Base-by-base conservation (phyloP, 2,113 vertebrate genomes). In the Hemibagrus wyckioides region DNA sequence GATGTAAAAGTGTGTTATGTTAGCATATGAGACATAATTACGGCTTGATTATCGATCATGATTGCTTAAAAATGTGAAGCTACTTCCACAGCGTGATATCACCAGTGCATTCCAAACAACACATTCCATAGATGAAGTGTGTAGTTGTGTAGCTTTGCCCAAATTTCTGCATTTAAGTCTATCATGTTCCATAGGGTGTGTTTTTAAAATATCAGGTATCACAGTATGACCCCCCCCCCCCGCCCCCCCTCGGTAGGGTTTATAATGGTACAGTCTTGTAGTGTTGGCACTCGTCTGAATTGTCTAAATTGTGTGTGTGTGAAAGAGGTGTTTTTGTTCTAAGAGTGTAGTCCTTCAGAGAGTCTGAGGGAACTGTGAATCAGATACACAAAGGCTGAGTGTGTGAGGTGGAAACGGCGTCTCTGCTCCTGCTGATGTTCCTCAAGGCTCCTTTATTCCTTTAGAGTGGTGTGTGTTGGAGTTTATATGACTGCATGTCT, bases 301-400 rank as follows among this genome's bases (percentile, higher is more conserved):
- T 9, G n/a, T 76, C 41, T 48, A 15, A 39, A 13, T 15, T 44
- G 41, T 76, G 23, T 77, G 36, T 41, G 69, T 73, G 69, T 15
- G 69, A 0, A 15, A 1, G 65, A 30, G 33, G 36, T 71, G 39
- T 75, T 3, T 71, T 2, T 75, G 44, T 50, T 79, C 54, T 54
- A 79, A 79, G 21, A 79, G 7, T 10, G 50, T 54, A 33, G 25
- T 52, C 13, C 44, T 52, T 79, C 6, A 79, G 48, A 52, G 30
- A 82, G 71, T 77, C 82, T n/a, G 17, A 67, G 54, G 57, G 48
- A 41, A 44, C 93, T 89, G 61, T 77, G 71, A 91, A 88, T 90
- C 80, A 89, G 77, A 90, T 84, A 89, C 80, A 75, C 73, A 88
- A 73, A 89, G 89, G 50, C 85, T 30, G 69, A 73, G 87, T 84